Conservation (phyloP, 2,113 vertebrate genomes). For the Egretta garzetta region DNA sequence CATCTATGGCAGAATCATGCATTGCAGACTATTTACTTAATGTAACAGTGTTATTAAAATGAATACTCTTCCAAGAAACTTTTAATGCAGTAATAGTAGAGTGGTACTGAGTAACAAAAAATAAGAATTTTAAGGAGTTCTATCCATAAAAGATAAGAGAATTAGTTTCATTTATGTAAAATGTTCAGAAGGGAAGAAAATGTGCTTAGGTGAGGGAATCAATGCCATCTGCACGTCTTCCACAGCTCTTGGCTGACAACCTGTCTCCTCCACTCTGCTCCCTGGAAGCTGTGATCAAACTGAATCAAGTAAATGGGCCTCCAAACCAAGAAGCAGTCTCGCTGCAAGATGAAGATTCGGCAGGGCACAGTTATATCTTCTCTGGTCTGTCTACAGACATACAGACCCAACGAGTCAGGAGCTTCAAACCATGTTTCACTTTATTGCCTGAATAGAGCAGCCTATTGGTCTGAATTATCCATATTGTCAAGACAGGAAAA, state of each 20-base stretch:
- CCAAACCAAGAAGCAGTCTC: neutral
- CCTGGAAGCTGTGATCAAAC: neutral
- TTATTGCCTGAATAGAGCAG: neutral
- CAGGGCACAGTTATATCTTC: neutral
- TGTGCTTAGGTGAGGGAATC: conserved; percentile 11
- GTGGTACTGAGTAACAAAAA: neutral
- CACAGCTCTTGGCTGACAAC: conserved; percentile 8
- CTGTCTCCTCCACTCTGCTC: neutral
- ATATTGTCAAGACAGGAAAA: neutral
- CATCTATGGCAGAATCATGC: neutral
- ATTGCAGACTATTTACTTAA: neutral
- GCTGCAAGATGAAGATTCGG: neutral
- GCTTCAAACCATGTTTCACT: neutral
- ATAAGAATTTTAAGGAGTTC: neutral
- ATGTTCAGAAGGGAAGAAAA: neutral
- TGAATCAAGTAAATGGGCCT: neutral
- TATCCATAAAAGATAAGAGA: neutral
- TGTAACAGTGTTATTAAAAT: neutral
- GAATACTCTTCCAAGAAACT: neutral
- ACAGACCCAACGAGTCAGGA: neutral
- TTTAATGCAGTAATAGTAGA: neutral
- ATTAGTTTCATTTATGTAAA: neutral
- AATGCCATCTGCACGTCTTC: conserved; percentile 15
- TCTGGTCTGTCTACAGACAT: neutral
- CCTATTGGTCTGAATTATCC: neutral